Base-by-base conservation (phyloP, 2,113 vertebrate species). In the Phalacrocorax pelagicus region DNA sequence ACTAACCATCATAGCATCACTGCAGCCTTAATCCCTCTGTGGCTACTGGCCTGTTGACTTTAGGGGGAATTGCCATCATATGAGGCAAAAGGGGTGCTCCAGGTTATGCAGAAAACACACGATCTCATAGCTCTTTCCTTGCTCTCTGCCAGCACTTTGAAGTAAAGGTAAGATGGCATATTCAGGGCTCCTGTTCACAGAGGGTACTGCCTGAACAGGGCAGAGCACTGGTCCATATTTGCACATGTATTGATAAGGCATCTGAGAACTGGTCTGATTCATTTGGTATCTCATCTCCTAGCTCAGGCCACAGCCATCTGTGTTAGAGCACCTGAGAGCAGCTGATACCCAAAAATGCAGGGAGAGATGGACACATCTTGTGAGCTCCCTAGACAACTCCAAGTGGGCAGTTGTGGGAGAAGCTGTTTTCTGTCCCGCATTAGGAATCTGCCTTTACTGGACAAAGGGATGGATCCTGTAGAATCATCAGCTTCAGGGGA, bases 361-460 rank as follows among this genome's bases (percentile, higher is more conserved):
- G 29, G n/a, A 65, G 40, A 77, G 46, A 36, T 27, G 42, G 51
- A 51, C 23, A 16, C 17, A 4, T 80, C 55, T 57, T 14, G 2
- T 52, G 52, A 67, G 52, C 9, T 63, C 32, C 54, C 32, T 11
- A 32, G 61, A n/a, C 16, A 89, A 36, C 44, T 61, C 27, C 26
- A 73, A 94, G 47, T 0, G 0, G 44, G 21, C 0, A 0, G 24
- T 19, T 15, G 23, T 12, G 36, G 38, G 20, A 79, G 21, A 80
- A 57, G 57, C 8, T 15, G 59, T 62, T 54, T 90, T 84, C n/a
- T 52, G 4, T 59, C 67, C 36, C 44, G 19, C 7, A 1, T 47
- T 46, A 55, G 8, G 27, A 14, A 22, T 69, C 22, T 93, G 38
- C 24, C 63, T 36, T 81, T 79, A 44, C 26, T 59, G 47, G 65